A percentile compares a stretch with the other conserved stretches of the same genome.
Conservation (phyloP, 2,797 vertebrate species). For the Lagorchestes hirsutus region DNA sequence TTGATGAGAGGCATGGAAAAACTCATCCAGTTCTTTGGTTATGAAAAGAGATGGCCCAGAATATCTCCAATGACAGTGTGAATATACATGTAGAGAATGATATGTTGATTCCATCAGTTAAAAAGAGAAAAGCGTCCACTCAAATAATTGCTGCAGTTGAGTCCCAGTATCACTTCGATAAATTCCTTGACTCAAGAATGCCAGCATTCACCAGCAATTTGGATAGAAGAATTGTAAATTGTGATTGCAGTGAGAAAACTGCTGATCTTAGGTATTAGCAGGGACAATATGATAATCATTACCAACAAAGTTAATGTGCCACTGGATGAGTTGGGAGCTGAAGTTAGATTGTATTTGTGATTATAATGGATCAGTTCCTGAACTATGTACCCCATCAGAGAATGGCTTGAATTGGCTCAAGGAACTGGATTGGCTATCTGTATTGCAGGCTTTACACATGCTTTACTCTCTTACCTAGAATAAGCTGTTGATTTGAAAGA, state of each 20-base stretch:
- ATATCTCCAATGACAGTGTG: not conserved
- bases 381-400: not conserved
- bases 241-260: not conserved
- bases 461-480: not conserved
- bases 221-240: not conserved
- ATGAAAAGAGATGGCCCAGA: not conserved
- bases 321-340: not conserved
- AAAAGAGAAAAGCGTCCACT: not conserved
- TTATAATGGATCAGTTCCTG: not conserved
- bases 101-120: not conserved
- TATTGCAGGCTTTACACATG: not conserved
- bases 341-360: not conserved
- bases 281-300: not conserved
- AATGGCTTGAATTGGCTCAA: not conserved
- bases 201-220: not conserved
- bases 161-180: not conserved
- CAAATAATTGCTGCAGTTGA: not conserved
- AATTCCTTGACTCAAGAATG: not conserved
- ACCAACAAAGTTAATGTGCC: not conserved
- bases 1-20: not conserved
- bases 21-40: not conserved
- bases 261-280: not conserved
- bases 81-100: not conserved
- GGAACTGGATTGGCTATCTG: not conserved
- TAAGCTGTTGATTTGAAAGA: not conserved